These are phyloP conservation scores for rat (Rattus norvegicus) DNA, from an alignment of 2,113 vertebrate species.

Conservation along the genomic window DNA sequence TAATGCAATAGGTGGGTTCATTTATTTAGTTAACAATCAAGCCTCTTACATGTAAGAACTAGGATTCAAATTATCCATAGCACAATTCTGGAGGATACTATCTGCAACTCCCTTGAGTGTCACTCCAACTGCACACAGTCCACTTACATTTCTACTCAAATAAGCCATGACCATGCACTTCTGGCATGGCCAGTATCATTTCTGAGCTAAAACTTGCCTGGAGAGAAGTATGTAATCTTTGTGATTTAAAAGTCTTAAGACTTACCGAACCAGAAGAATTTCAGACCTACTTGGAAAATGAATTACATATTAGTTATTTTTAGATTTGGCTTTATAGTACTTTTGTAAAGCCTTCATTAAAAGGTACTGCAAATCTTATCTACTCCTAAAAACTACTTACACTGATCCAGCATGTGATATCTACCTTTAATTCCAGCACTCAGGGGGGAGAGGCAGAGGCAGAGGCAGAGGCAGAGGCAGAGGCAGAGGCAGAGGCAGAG, in stretches of 20 bases:
- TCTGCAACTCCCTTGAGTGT: not conserved
- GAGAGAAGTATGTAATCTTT: not conserved
- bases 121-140: not conserved
- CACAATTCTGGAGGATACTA: slow-evolving; percentile 8
- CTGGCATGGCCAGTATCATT: not conserved
- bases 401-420: not conserved
- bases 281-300: slow-evolving; percentile 49
- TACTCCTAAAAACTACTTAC: not conserved
- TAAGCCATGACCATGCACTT: not conserved
- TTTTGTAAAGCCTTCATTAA: not conserved
- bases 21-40: slow-evolving; percentile 57
- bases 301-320: slow-evolving; percentile 15
- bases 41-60: not conserved
- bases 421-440: not conserved
- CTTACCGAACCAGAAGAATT: slow-evolving; percentile 44
- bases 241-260: slow-evolving; percentile 16
- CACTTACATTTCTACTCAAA: slow-evolving; percentile 18
- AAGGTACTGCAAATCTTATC: not conserved
- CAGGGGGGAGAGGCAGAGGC: not conserved
- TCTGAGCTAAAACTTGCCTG: not conserved
- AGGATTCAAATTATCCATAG: slow-evolving; percentile 23
- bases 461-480: no score
- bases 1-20: slow-evolving; percentile 63
- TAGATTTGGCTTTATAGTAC: not conserved
- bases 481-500: no score